phyloP scores from a whole-genome alignment of 37 sponge, comb jelly and placozoan genomes.

The Tethya wilhelma region DNA sequence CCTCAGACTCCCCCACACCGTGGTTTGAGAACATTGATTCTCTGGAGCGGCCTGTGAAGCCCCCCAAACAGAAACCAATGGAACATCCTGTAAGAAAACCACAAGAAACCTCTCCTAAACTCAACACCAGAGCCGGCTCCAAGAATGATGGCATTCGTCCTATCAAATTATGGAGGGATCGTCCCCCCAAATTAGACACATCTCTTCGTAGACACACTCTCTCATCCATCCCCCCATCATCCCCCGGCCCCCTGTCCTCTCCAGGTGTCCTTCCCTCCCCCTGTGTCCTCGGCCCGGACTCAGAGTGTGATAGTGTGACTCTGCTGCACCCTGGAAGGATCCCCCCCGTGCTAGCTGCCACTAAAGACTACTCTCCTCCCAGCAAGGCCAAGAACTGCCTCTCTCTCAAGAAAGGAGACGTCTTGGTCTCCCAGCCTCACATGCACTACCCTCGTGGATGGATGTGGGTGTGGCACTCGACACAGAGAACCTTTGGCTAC shows the following conservation, averaged over 20 bases:
- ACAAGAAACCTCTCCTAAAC: neutral
- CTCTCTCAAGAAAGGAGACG: conserved; percentile 37
- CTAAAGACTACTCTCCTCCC: conserved; percentile 35
- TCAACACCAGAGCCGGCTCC: too few relatives aligned
- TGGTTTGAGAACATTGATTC: neutral
- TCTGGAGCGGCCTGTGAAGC: neutral
- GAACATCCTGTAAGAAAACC: neutral
- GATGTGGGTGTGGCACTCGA: conserved; percentile 68
- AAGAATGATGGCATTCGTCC: too few relatives aligned
- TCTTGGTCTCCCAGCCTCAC: conserved; percentile 35
- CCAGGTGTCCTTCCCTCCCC: neutral
- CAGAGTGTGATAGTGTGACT: neutral
- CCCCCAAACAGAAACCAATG: neutral
- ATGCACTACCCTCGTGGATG: conserved; percentile 55
- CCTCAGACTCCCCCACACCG: neutral
- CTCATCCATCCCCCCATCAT: neutral
- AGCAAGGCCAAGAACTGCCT: conserved; percentile 16
- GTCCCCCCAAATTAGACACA: neutral
- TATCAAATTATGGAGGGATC: too few relatives aligned
- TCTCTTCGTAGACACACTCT: neutral
- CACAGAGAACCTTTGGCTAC: conserved; percentile 34
- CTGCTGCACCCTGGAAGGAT: neutral
- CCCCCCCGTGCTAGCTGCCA: conserved; percentile 7
- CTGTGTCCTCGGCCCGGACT: neutral
- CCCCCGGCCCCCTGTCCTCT: neutral